A percentile compares a stretch with the other conserved stretches of the same genome.
phyloP scores from a whole-genome alignment of 1,140 invertebrate species.

The Zaprionus ornatus region DNA sequence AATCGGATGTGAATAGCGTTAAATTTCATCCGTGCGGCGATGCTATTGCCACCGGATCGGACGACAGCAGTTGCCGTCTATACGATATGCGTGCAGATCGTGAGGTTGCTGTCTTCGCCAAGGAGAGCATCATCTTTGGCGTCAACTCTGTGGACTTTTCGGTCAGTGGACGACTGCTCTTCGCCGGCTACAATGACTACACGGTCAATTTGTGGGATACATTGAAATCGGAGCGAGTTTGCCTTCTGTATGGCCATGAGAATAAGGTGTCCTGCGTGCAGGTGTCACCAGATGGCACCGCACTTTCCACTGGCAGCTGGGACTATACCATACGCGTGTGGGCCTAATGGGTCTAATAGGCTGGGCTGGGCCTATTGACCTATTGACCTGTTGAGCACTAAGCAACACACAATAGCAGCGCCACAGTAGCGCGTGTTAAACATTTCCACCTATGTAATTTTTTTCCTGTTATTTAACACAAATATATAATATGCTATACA shows the following conservation, averaged over 20 bases:
- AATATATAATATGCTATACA: conserved; percentile 28
- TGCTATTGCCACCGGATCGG: conserved; percentile 98
- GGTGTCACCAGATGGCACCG: conserved; percentile 98
- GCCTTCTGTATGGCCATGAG: conserved; percentile 98
- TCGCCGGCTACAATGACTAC: conserved; percentile 99
- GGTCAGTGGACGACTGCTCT: conserved; percentile 96
- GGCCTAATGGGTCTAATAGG: conserved; percentile 59
- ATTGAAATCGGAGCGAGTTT: conserved; percentile 95
- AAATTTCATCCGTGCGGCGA: conserved; percentile 99
- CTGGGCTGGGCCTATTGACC: too few relatives aligned
- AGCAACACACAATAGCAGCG: background rate
- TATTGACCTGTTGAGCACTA: conserved; percentile 6
- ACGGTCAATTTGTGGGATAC: conserved; percentile 99
- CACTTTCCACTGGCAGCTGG: conserved; percentile 98
- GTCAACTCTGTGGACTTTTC: conserved; percentile 99
- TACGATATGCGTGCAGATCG: conserved; percentile 99
- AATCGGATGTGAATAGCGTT: conserved; percentile 99
- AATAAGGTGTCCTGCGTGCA: conserved; percentile 97
- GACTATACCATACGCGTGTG: conserved; percentile 96
- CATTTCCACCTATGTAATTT: conserved; percentile 30
- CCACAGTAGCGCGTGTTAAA: conserved; percentile 20
- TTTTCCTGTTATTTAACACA: conserved; percentile 25
- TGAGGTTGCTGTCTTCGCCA: conserved; percentile 97
- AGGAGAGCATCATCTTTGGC: conserved; percentile 99
- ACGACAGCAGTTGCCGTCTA: conserved; percentile 98